Evolutionary conservation across 2,797 vertebrate genomes (phyloP).

Genomic region (Intellagama lesueurii): DNA sequence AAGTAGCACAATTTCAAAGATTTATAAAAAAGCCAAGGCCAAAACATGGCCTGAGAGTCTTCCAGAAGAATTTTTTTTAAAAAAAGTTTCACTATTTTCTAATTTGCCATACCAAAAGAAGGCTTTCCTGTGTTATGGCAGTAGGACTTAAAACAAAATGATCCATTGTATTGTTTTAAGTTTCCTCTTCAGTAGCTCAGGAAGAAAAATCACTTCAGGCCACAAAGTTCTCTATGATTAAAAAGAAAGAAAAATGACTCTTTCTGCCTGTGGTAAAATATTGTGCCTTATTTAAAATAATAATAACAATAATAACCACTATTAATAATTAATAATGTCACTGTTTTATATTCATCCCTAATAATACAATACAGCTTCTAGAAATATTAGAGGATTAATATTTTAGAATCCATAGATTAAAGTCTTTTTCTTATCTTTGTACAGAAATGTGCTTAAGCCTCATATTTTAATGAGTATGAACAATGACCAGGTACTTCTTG

Average conservation of each 20-base stretch:
- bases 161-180: neutral
- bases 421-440: conserved; percentile 22
- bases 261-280: neutral
- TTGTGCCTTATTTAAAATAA: too few species aligned
- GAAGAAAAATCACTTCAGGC: neutral
- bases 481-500: too few species aligned
- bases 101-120: neutral
- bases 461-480: too few species aligned
- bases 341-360: neutral
- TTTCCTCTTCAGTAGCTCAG: neutral
- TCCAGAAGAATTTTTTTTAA: conserved; percentile 6
- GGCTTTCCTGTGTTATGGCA: neutral
- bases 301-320: too few species aligned
- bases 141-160: neutral
- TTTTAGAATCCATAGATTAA: conserved; percentile 20
- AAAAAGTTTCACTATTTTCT: neutral
- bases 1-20: neutral
- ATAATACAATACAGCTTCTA: neutral
- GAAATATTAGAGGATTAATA: neutral
- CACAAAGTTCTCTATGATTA: neutral
- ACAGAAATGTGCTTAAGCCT: neutral
- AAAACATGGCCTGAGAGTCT: neutral
- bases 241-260: neutral
- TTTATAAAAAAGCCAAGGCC: neutral
- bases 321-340: neutral